Base-by-base conservation (phyloP, 2,888 invertebrate genomes). In the Pheosia gnoma region DNA sequence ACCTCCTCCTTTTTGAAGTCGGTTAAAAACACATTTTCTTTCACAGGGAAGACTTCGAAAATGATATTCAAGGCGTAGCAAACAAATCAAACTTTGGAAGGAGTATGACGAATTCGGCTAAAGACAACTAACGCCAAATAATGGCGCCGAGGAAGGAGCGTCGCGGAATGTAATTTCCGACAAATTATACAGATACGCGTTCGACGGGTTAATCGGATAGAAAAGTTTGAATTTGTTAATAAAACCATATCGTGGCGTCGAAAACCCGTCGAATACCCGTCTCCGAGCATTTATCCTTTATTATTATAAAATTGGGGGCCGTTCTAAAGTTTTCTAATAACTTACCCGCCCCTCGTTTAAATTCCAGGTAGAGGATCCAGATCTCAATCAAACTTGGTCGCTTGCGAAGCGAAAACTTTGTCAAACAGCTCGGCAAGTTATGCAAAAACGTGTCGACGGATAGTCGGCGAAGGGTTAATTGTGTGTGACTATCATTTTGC, bases 331-430 rank as follows among this genome's bases (percentile, higher is more conserved):
- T 89, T 88, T 81, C 84, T 82, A 84, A 87, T 87, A 88, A 87
- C 81, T 85, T 81, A 79, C 80, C 71, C 72, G 77, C 72, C 71
- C 78, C 81, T 87, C 81, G 84, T 87, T 89, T 84, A 86, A 86
- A 87, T 86, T 88, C 81, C 85, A 84, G 85, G 86, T 86, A 79
- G 82, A 79, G 81, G 82, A 79, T 79, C 72, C 79, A 80, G 83
- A 84, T 86, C 87, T 86, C 86, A 87, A 90, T 90, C 87, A 88
- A 90, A 91, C 85, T 90, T 90, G 77, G 76, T 71, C 82, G 77
- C 78, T 81, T 76, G 66, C 65, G 75, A 74, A 80, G 80, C 83
- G 79, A 77, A 73, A 81, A 87, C 79, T 86, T 85, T 71, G 75
- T 68, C 79, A 81, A 86, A 87, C 83, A 84, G 73, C 77, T 79